Conservation (phyloP, 2,797 vertebrate genomes). For the Spheniscus humboldti region DNA sequence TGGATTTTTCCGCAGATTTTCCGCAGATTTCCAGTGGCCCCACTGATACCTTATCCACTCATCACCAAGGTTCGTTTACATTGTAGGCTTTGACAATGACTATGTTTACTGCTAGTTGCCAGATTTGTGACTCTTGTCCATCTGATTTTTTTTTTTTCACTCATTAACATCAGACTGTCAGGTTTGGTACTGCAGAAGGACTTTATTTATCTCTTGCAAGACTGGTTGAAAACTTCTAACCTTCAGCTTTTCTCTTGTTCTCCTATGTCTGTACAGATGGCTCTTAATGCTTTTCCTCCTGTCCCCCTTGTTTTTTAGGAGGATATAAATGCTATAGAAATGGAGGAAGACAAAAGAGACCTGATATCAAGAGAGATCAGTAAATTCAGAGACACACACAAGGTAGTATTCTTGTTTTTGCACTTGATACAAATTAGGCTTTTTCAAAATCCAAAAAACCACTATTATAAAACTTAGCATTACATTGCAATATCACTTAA, state of each 20-base stretch:
- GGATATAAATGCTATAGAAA: conserved; percentile 98
- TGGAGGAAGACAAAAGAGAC: conserved; percentile 99
- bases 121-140: conserved; percentile 71
- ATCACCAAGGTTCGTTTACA: conserved; percentile 82
- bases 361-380: conserved; percentile 99
- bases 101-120: conserved; percentile 68
- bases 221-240: conserved; percentile 68
- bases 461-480: conserved; percentile 67
- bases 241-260: conserved; percentile 67
- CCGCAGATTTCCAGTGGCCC: conserved; percentile 82
- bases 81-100: conserved; percentile 70
- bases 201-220: conserved; percentile 71
- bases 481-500: conserved; percentile 72
- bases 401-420: conserved; percentile 90
- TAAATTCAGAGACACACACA: conserved; percentile 99
- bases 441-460: conserved; percentile 71
- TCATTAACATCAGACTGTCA: conserved; percentile 71
- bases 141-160: conserved; percentile 67
- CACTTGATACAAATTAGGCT: conserved; percentile 72
- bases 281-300: conserved; percentile 68
- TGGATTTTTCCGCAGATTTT: conserved; percentile 83
- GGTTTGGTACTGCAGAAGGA: conserved; percentile 66
- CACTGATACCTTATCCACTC: conserved; percentile 82
- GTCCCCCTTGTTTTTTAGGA: conserved; percentile 79
- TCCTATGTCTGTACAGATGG: conserved; percentile 47